Base-by-base conservation (phyloP, 2,888 invertebrate species). In the Lapara coniferarum region DNA sequence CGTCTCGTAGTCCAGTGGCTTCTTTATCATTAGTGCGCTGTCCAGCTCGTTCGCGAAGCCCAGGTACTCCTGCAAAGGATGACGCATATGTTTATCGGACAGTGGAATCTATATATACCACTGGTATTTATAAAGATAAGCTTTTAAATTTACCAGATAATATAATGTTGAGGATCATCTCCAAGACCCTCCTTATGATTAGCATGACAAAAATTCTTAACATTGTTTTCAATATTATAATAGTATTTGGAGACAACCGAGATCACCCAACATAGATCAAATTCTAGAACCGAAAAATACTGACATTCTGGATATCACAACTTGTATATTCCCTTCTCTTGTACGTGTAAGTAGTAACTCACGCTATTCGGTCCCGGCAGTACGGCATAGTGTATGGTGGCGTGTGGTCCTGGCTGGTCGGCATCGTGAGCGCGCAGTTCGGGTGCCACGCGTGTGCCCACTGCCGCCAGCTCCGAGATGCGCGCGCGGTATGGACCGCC, bases 331-430 rank as follows among this genome's bases (percentile, higher is more conserved):
- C 37, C 8, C 37, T 37, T 37, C 37, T 37, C 37, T 8, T 7
- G 7, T 8, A 37, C 4, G 8, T 5, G 5, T 37, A 37, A 37
- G 8, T 6, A 37, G 37, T 37, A 37, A 86, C 93, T 92, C 81
- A 96, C 96, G 49, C 97, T 95, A 88, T 97, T 95, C 0, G 95
- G 95, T n/a, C 97, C 97, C 0, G 97, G 95, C 73, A 97, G 94
- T 71, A 98, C 96, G 59, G 96, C 95, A 89, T 98, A 98, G 84
- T 96, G 96, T 51, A 98, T 96, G 7, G 97, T 97, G 53, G 97
- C 97, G 89, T 96, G 98, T 10, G 98, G 97, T 8, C 98, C 98
- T 66, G 97, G 96, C 89, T 98, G 98, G 93, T 98, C 98, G 52
- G 95, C 96, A 90, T 98, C 98, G 14, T 95, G 85, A 3, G 98